Percentiles rank a stretch among this genome's conserved stretches.
Conservation (phyloP, 1,140 invertebrate genomes). For the Polypedilum pembai region DNA sequence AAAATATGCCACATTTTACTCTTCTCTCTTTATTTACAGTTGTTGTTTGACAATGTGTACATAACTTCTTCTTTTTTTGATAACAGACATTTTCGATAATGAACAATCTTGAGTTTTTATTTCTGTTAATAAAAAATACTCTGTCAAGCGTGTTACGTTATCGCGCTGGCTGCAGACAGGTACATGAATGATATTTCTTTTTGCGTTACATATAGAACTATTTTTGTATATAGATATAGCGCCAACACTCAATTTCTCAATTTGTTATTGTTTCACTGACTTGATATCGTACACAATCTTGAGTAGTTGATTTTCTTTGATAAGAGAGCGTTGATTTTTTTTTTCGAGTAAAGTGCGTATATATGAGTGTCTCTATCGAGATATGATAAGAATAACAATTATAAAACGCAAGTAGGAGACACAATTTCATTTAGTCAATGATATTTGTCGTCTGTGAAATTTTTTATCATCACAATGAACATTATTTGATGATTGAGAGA, state of each 20-base stretch:
- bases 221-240: not conserved
- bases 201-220: not conserved
- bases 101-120: not conserved
- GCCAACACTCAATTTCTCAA: not conserved
- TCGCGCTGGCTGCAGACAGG: not conserved
- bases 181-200: constrained; percentile 13
- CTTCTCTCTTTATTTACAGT: no score
- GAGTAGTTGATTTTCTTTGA: not conserved
- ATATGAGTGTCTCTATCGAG: not conserved
- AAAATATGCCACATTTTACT: no score
- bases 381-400: not conserved
- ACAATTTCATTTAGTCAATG: not conserved
- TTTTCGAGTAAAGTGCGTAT: not conserved
- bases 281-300: no score
- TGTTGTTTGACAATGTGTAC: no score
- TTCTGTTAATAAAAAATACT: not conserved
- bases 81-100: constrained; percentile 1
- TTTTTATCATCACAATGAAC: not conserved
- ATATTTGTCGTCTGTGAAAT: not conserved
- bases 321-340: not conserved
- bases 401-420: not conserved
- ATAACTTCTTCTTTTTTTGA: not conserved
- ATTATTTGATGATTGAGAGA: not conserved
- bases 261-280: constrained; percentile 3
- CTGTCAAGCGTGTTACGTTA: not conserved